A percentile compares a stretch with the other conserved stretches of the same genome.
Conservation (phyloP, 1,140 invertebrate genomes). For the Trypoxylus dichotomus region DNA sequence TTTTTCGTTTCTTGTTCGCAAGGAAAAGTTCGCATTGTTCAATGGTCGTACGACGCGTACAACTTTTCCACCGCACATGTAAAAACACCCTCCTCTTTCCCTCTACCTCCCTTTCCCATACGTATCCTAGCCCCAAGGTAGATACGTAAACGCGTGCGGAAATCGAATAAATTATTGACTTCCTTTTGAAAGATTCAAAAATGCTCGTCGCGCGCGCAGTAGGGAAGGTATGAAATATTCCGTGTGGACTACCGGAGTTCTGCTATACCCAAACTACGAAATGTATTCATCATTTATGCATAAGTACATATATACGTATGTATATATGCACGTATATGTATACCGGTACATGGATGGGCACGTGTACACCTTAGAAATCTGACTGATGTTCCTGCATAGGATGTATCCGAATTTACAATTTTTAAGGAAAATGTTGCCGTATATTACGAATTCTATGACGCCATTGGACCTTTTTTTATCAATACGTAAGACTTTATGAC, state of each 20-base stretch:
- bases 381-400: too few relatives aligned
- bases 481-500: too few relatives aligned
- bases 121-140: not conserved
- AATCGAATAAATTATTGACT: slow-evolving; percentile 22
- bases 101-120: too few relatives aligned
- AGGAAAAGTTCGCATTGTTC: not conserved
- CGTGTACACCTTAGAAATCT: not conserved
- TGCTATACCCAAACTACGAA: not conserved
- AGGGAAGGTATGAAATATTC: slow-evolving; percentile 16
- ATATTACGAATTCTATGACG: not conserved
- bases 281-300: not conserved
- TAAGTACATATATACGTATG: not conserved
- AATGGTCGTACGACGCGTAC: not conserved
- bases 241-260: not conserved
- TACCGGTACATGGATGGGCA: too few relatives aligned
- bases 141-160: slow-evolving; percentile 5
- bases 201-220: not conserved
- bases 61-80: not conserved
- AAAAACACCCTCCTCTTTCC: not conserved
- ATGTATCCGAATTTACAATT: not conserved
- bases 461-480: not conserved
- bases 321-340: slow-evolving; percentile 3
- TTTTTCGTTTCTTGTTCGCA: not conserved
- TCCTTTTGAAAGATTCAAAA: slow-evolving; percentile 22
- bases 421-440: not conserved